Evolutionary conservation across 2,113 vertebrate genomes (phyloP).

Genomic region (Opisthocomus hoazin): DNA sequence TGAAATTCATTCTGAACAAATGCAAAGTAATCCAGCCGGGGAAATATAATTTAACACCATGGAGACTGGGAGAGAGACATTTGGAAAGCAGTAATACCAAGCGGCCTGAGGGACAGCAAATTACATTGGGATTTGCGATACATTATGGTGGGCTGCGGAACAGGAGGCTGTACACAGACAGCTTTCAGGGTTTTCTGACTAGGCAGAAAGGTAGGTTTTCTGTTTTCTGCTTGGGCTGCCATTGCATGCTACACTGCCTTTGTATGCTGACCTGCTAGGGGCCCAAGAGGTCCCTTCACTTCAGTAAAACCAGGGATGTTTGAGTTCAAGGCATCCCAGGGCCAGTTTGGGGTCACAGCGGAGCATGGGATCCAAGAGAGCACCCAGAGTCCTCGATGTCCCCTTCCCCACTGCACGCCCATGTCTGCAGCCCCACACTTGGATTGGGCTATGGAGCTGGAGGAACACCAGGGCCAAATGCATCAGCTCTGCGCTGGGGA

Average conservation of each 20-base stretch:
- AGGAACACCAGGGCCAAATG: neutral
- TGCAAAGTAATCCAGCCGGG: constrained; percentile 65
- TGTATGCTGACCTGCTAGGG: neutral
- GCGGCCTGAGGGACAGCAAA: constrained; percentile 30
- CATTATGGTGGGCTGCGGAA: neutral
- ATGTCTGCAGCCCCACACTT: accelerated
- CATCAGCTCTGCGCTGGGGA: neutral
- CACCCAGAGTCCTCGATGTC: accelerated
- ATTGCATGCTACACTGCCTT: accelerated
- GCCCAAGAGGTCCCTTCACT: neutral
- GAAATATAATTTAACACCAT: constrained; percentile 66
- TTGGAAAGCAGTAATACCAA: constrained; percentile 43
- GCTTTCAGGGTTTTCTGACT: neutral
- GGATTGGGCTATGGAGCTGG: neutral
- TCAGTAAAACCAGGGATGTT: neutral
- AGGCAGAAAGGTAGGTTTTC: neutral
- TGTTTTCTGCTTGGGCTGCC: neutral
- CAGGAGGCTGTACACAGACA: neutral
- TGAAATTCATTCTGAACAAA: constrained; percentile 65
- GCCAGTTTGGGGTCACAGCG: neutral
- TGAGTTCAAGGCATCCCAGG: neutral
- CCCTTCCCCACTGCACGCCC: neutral
- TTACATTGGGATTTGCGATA: neutral
- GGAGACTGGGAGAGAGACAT: constrained; percentile 56
- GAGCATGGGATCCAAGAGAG: accelerated